A percentile compares a stretch with the other conserved stretches of the same genome.
phyloP scores from a whole-genome alignment of 2,797 vertebrate genomes.

The Argyrosomus regius region DNA sequence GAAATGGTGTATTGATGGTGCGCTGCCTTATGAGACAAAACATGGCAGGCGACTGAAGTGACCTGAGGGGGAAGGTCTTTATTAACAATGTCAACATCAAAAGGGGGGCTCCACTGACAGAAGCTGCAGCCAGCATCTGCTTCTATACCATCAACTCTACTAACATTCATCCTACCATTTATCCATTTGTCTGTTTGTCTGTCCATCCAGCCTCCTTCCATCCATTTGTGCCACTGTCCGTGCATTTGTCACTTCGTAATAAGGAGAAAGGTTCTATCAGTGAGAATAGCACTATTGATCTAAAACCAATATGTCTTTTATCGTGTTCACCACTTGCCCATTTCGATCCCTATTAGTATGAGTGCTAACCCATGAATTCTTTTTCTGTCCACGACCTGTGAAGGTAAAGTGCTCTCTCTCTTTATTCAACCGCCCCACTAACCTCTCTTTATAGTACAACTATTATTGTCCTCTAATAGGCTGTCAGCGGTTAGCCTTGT shows the following conservation, averaged over 20 bases:
- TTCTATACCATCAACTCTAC: constrained; percentile 46
- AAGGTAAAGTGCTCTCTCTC: constrained; percentile 38
- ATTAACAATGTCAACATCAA: constrained; percentile 52
- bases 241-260: constrained; percentile 10
- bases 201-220: neutral
- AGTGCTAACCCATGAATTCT: constrained; percentile 12
- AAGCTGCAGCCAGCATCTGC: constrained; percentile 70
- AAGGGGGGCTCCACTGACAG: constrained; percentile 36
- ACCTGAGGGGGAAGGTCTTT: constrained; percentile 69
- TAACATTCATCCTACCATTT: constrained; percentile 8
- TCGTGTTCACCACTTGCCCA: neutral
- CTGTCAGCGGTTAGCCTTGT: constrained; percentile 24
- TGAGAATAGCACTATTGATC: constrained; percentile 49
- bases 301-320: constrained; percentile 31
- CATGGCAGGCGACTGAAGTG: constrained; percentile 63
- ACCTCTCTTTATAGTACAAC: neutral
- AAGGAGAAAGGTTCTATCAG: constrained; percentile 8
- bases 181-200: neutral
- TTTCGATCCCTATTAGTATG: constrained; percentile 17
- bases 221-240: neutral
- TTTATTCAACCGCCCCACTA: constrained; percentile 18
- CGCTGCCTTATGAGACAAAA: constrained; percentile 56
- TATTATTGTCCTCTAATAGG: constrained; percentile 34
- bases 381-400: constrained; percentile 30
- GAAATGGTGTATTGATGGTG: neutral